These are phyloP conservation scores for Campoplex capitator DNA, from an alignment of 2,888 invertebrate genomes.

Conservation along the genomic window DNA sequence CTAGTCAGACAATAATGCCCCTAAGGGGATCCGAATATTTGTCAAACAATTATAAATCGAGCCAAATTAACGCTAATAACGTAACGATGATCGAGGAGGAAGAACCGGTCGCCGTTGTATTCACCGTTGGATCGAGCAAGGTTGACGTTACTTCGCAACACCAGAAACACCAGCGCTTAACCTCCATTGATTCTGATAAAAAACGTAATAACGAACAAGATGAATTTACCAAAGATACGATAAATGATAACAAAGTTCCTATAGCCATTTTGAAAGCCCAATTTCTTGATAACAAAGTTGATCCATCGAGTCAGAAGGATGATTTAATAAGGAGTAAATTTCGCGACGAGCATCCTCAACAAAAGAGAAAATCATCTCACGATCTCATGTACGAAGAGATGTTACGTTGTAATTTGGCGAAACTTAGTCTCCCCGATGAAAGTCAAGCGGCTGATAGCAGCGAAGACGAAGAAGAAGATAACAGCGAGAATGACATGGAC, in stretches of 20 bases:
- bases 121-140: constrained; percentile 80
- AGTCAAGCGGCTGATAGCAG: constrained; percentile 51
- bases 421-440: constrained; percentile 43
- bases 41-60: constrained; percentile 51
- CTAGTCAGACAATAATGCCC: constrained; percentile 74
- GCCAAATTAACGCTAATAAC: constrained; percentile 49
- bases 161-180: neutral
- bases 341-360: constrained; percentile 70
- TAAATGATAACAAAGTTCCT: constrained; percentile 75
- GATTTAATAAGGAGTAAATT: constrained; percentile 70
- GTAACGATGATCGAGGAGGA: constrained; percentile 62
- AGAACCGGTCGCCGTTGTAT: constrained; percentile 75
- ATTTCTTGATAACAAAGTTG: constrained; percentile 70
- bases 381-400: constrained; percentile 79
- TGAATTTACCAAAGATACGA: constrained; percentile 73
- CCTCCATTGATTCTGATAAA: neutral
- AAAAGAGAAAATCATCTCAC: constrained; percentile 76
- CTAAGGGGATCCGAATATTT: constrained; percentile 71
- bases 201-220: constrained; percentile 2
- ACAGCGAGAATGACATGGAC: constrained; percentile 67
- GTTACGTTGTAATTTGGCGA: constrained; percentile 67
- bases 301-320: constrained; percentile 48
- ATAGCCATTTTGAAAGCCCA: constrained; percentile 75
- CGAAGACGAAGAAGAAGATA: constrained; percentile 60
- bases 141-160: constrained; percentile 71